phyloP scores from a whole-genome alignment of 1,140 invertebrate genomes.

The Listronotus bonariensis region DNA sequence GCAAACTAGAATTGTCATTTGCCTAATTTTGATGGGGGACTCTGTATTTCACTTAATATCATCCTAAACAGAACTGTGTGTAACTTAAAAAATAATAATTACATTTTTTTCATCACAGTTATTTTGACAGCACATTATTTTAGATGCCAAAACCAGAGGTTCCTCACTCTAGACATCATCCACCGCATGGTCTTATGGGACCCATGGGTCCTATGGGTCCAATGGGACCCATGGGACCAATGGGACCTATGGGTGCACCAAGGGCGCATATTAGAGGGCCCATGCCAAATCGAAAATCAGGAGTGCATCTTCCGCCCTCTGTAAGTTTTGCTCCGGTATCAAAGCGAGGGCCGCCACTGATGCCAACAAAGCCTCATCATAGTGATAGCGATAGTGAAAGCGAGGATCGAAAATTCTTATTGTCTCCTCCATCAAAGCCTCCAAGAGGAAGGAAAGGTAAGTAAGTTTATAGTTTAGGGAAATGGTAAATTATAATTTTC shows the following conservation, averaged over 20 bases:
- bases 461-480: conserved; percentile 7
- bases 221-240: conserved; percentile 8
- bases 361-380: conserved; percentile 29
- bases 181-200: neutral
- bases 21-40: too few species aligned
- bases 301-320: conserved; percentile 58
- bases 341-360: conserved; percentile 39
- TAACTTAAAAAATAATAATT: neutral
- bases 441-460: conserved; percentile 33
- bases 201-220: neutral
- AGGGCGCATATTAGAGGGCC: conserved; percentile 33
- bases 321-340: conserved; percentile 62
- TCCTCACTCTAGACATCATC: conserved; percentile 1
- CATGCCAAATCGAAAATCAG: conserved; percentile 36
- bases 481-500: too few species aligned
- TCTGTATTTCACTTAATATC: too few species aligned
- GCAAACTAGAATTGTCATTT: too few species aligned
- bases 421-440: conserved; percentile 29
- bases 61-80: neutral
- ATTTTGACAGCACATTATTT: neutral
- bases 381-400: conserved; percentile 49
- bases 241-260: conserved; percentile 39
- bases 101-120: neutral
- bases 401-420: conserved; percentile 35
- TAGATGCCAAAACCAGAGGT: conserved; percentile 28